phyloP scores from a whole-genome alignment of 2,888 invertebrate species.

The Itoplectis maculator region DNA sequence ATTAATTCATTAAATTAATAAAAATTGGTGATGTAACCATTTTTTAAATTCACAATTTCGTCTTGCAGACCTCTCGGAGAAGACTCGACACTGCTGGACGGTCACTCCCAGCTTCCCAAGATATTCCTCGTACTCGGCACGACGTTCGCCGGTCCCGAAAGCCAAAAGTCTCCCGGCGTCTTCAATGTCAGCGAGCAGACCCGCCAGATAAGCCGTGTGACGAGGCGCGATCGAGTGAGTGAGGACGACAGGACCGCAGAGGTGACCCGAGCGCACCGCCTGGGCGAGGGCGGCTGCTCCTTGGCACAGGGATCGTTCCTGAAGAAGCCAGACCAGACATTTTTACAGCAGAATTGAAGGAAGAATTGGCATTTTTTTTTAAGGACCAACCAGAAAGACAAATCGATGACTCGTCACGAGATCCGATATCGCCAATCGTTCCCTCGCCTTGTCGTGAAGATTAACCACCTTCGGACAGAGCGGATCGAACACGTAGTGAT shows the following conservation, averaged over 20 bases:
- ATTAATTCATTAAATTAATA: neutral
- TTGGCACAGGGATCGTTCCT: constrained; percentile 93
- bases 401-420: constrained; percentile 86
- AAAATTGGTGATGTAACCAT: neutral
- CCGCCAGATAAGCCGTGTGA: constrained; percentile 92
- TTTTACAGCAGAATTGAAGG: too few relatives aligned
- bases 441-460: constrained; percentile 86
- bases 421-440: constrained; percentile 86
- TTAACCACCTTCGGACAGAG: constrained; percentile 88
- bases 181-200: constrained; percentile 87
- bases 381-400: constrained; percentile 87
- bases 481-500: constrained; percentile 86
- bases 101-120: constrained; percentile 89
- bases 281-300: constrained; percentile 92
- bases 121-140: constrained; percentile 88
- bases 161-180: constrained; percentile 87
- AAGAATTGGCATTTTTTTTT: constrained; percentile 10
- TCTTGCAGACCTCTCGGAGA: constrained; percentile 77
- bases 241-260: constrained; percentile 91
- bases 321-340: too few relatives aligned
- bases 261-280: constrained; percentile 87
- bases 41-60: neutral
- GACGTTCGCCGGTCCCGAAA: constrained; percentile 87
- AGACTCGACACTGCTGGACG: constrained; percentile 78
- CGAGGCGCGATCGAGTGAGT: constrained; percentile 93